These are phyloP conservation scores for Rhingia rostrata DNA, from an alignment of 2,888 invertebrate genomes.

Conservation along the genomic window DNA sequence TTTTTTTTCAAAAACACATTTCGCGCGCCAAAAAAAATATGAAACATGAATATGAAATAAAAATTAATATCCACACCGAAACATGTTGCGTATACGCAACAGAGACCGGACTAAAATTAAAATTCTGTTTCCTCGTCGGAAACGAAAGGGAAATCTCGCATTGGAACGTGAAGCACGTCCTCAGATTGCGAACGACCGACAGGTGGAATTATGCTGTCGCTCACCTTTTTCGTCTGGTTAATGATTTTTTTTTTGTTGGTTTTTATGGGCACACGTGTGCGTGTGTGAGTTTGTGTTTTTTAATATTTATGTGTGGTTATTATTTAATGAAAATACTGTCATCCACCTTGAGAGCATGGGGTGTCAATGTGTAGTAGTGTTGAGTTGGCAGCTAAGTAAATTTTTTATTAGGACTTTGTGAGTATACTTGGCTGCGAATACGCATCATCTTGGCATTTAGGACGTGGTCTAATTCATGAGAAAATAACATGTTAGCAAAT, in stretches of 20 bases:
- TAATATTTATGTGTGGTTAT: conserved; percentile 19
- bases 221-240: conserved; percentile 57
- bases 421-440: conserved; percentile 6
- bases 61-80: conserved; percentile 19
- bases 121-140: background rate
- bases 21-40: conserved; percentile 45
- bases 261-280: too few species aligned
- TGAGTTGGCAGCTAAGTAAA: conserved; percentile 38
- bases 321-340: conserved; percentile 65
- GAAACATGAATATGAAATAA: conserved; percentile 42
- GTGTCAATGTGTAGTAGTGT: conserved; percentile 22
- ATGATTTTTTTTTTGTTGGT: conserved; percentile 35
- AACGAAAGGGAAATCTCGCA: conserved; percentile 17
- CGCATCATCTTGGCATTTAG: conserved; percentile 32
- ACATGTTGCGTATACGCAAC: conserved; percentile 45
- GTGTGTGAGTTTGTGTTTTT: background rate
- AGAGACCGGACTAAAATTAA: conserved; percentile 5
- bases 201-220: conserved; percentile 66
- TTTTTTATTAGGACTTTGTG: conserved; percentile 21
- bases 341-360: conserved; percentile 25
- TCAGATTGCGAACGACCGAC: conserved; percentile 62
- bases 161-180: conserved; percentile 54
- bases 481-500: conserved; percentile 27
- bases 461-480: conserved; percentile 65
- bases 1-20: conserved; percentile 31